These are phyloP conservation scores for Ormyrus labotus DNA, from an alignment of 2,888 invertebrate genomes.

Conservation along the genomic window DNA sequence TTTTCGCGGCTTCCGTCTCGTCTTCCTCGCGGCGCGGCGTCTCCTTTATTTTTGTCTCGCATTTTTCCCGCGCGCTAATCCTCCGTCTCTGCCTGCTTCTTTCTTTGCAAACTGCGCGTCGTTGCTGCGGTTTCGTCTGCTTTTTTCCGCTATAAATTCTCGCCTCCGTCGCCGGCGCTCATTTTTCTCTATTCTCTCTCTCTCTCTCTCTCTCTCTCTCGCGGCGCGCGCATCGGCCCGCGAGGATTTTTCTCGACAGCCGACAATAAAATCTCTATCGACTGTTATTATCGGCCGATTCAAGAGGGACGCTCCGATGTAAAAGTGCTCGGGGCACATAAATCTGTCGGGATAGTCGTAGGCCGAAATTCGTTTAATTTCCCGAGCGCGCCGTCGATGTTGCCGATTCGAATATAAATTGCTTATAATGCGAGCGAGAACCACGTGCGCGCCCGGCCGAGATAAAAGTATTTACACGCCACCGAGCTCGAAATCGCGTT, in stretches of 20 bases:
- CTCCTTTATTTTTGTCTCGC: slow-evolving; percentile 24
- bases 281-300: slow-evolving; percentile 43
- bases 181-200: too few species aligned
- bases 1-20: slow-evolving; percentile 29
- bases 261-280: slow-evolving; percentile 44
- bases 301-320: background rate
- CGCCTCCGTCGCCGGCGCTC: background rate
- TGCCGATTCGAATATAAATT: slow-evolving; percentile 54
- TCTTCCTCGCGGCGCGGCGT: background rate
- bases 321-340: slow-evolving; percentile 26
- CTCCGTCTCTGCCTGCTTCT: background rate
- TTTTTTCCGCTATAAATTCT: slow-evolving; percentile 24
- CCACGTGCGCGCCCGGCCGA: background rate
- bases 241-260: slow-evolving; percentile 6
- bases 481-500: slow-evolving; percentile 25
- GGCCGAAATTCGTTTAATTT: slow-evolving; percentile 55
- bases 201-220: too few species aligned
- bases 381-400: slow-evolving; percentile 33
- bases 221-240: background rate
- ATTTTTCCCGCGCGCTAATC: background rate
- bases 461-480: slow-evolving; percentile 50
- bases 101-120: background rate
- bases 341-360: slow-evolving; percentile 47
- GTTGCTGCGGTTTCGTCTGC: background rate
- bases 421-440: slow-evolving; percentile 47